Percentiles rank a stretch among this genome's conserved stretches.
phyloP scores from a whole-genome alignment of 1,140 invertebrate genomes.

The Cardiocondyla obscurior region DNA sequence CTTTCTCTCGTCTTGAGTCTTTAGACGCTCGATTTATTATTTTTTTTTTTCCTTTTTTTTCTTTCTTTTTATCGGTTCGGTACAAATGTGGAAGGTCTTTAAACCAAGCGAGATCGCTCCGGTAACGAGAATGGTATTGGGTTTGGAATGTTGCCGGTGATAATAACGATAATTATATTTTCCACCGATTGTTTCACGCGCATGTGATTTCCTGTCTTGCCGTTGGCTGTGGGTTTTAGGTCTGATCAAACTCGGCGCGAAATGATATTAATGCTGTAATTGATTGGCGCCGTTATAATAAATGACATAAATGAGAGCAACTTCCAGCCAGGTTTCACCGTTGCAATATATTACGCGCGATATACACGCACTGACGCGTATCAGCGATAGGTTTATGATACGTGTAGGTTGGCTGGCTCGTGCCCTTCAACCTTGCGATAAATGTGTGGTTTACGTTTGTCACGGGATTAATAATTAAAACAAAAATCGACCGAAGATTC shows the following conservation, averaged over 20 bases:
- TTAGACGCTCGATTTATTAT: neutral
- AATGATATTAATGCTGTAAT: constrained; percentile 57
- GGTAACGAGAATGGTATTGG: neutral
- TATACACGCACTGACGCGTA: neutral
- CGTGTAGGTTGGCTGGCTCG: neutral
- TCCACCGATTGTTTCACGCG: constrained; percentile 34
- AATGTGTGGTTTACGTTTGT: neutral
- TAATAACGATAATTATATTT: constrained; percentile 33
- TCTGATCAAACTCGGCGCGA: constrained; percentile 52
- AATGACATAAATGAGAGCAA: constrained; percentile 56
- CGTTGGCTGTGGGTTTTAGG: constrained; percentile 38
- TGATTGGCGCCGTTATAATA: constrained; percentile 55
- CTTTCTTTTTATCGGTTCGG: neutral
- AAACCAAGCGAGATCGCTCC: neutral
- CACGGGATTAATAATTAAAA: constrained; percentile 26
- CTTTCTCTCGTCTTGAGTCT: neutral
- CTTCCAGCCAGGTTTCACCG: constrained; percentile 41
- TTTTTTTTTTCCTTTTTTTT: too few relatives aligned
- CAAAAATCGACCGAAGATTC: neutral
- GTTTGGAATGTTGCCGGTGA: neutral
- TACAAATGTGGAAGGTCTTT: neutral
- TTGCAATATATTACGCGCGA: constrained; percentile 18
- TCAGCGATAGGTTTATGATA: constrained; percentile 19
- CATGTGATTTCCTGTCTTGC: constrained; percentile 37
- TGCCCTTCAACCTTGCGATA: constrained; percentile 24